Evolutionary conservation across 2,888 invertebrate species (phyloP), one percentile per base, ranked within the genome.

Genomic region (Zaprionus bogoriensis): DNA sequence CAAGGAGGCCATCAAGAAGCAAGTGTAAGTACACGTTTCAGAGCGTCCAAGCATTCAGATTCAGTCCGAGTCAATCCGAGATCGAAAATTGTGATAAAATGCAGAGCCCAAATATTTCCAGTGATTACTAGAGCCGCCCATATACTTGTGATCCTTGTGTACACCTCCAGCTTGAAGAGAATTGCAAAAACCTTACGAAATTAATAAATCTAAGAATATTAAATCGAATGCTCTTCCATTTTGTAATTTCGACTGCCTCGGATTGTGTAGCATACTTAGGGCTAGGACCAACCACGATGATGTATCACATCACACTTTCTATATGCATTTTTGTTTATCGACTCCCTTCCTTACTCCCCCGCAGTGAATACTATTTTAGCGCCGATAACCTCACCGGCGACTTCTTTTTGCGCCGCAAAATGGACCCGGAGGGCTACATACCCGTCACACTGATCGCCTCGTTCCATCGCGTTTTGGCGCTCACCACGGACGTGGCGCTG

Each of bases 331-430:
- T 46, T 32, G 2, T 32, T 46, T 39, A 7, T 48, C 19, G 42
- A 25, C 39, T 10, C 44, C 9, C 32, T 12, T 42, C 42, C 42
- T 42, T 23, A 7, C 32, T 32, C 9, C 19, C 38, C 6, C 10
- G 19, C 93, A 99, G 99, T 89, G 99, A 99, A 92, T 99, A 99
- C 92, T 99, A 99, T 94, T 99, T 99, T 92, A 98, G 98, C 84
- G 95, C 96, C 74, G 98, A 98, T 88, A 99, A 99, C 92, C 92
- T 99, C 57, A 94, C 96, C 80, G 94, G 97, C 83, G 99, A 99
- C 90, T 97, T 99, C 92, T 99, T 97, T 93, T 93, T 99, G 74
- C 94, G 99, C 27, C 94, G 98, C 80, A 98, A 98, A 93, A 99
- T 99, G 99, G 96, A 97, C 82, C 91, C 94, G 2, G 95, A 98